Percentiles rank a stretch among this genome's conserved stretches.
Evolutionary conservation across 2,888 invertebrate species (phyloP).

Genomic region (Embidobia sp.): DNA sequence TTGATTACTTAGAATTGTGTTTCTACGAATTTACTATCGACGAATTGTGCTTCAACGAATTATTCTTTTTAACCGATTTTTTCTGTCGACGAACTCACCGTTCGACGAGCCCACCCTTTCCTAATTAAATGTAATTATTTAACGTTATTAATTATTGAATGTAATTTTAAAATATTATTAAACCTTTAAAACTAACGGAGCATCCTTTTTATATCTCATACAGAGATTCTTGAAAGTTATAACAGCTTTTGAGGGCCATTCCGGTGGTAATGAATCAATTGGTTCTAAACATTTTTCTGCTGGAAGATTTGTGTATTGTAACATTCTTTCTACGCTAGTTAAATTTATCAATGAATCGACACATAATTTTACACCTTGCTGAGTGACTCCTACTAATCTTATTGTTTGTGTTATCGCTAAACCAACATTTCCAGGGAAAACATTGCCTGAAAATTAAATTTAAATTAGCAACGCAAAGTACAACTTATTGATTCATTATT

Average conservation of each 20-base stretch:
- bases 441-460: no score
- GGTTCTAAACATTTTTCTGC: neutral
- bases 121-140: no score
- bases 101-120: no score
- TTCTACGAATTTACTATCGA: no score
- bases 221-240: conserved; percentile 18
- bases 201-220: conserved; percentile 5
- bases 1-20: no score
- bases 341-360: conserved; percentile 5
- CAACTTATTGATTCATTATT: no score
- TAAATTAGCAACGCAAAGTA: no score
- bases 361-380: conserved; percentile 1
- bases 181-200: conserved; percentile 12
- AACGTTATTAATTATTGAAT: no score
- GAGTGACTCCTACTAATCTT: conserved; percentile 7
- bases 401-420: conserved; percentile 20
- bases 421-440: conserved; percentile 10
- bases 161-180: neutral
- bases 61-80: no score
- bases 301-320: conserved; percentile 12
- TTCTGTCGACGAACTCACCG: no score
- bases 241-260: neutral
- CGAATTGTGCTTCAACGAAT: no score
- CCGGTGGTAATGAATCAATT: neutral
- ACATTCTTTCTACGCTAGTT: conserved; percentile 6